These are phyloP conservation scores for Ranitomeya imitator DNA, from an alignment of 2,113 vertebrate genomes.

Conservation along the genomic window DNA sequence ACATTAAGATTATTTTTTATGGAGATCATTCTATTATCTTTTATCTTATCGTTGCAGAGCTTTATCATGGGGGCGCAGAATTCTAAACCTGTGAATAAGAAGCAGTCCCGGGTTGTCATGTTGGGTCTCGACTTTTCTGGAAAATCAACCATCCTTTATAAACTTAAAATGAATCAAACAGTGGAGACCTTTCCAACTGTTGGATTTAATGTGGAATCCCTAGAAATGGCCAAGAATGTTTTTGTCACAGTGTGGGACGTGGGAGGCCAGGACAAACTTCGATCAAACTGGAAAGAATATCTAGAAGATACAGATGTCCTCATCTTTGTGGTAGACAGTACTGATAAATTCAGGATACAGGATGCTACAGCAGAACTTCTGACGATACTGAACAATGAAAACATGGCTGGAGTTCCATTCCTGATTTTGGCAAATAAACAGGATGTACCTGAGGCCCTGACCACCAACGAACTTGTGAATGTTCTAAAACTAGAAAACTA, in stretches of 20 bases:
- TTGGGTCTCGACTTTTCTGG: slow-evolving; percentile 71
- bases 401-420: slow-evolving; percentile 73
- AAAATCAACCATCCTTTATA: slow-evolving; percentile 76
- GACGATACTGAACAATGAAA: slow-evolving; percentile 71
- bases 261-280: slow-evolving; percentile 80
- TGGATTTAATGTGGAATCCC: slow-evolving; percentile 84
- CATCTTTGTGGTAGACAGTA: slow-evolving; percentile 85
- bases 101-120: slow-evolving; percentile 69
- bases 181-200: slow-evolving; percentile 82
- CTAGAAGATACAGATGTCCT: slow-evolving; percentile 76
- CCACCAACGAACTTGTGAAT: slow-evolving; percentile 69
- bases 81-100: slow-evolving; percentile 64
- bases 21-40: neutral
- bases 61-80: slow-evolving; percentile 68
- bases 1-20: neutral
- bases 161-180: slow-evolving; percentile 71
- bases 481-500: slow-evolving; percentile 65
- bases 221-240: slow-evolving; percentile 72
- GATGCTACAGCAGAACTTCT: slow-evolving; percentile 74
- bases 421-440: slow-evolving; percentile 91
- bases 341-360: slow-evolving; percentile 68
- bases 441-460: slow-evolving; percentile 73
- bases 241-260: slow-evolving; percentile 85
- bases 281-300: slow-evolving; percentile 80
- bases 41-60: neutral